Conservation (phyloP, 2,113 vertebrate species). For the Mastomys coucha region DNA sequence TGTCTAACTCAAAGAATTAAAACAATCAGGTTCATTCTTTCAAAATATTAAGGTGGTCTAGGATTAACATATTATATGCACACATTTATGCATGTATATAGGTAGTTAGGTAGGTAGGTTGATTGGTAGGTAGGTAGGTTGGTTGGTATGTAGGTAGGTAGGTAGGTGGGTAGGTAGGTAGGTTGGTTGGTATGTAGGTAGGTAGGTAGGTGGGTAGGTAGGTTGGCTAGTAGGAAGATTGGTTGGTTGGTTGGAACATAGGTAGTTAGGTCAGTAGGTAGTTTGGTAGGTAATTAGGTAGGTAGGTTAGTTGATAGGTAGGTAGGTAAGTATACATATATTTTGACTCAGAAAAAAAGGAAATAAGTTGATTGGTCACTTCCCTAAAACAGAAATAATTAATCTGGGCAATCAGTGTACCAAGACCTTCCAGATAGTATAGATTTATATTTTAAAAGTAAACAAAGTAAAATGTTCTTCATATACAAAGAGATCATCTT, state of each 20-base stretch:
- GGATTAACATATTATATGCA: background rate
- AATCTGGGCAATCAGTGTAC: background rate
- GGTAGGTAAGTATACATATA: background rate
- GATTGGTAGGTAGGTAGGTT: background rate
- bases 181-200: background rate
- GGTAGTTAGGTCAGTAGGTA: background rate
- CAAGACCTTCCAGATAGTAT: background rate
- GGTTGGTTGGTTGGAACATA: background rate
- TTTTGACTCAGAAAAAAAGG: background rate
- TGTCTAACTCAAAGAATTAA: background rate
- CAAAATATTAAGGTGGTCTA: background rate
- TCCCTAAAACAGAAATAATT: background rate
- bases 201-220: background rate
- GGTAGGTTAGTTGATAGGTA: too few species aligned
- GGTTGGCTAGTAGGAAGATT: too few species aligned
- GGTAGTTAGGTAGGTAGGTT: background rate
- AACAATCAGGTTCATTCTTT: slow-evolving; percentile 40
- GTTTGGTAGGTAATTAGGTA: background rate
- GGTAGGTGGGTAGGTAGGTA: too few species aligned
- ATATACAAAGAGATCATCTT: background rate
- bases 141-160: background rate
- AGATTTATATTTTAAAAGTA: slow-evolving; percentile 32
- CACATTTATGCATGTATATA: background rate
- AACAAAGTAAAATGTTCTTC: background rate
- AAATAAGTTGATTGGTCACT: slow-evolving; percentile 39